Conservation (phyloP, 2,888 invertebrate species). For the Epistrophella euchroma region DNA sequence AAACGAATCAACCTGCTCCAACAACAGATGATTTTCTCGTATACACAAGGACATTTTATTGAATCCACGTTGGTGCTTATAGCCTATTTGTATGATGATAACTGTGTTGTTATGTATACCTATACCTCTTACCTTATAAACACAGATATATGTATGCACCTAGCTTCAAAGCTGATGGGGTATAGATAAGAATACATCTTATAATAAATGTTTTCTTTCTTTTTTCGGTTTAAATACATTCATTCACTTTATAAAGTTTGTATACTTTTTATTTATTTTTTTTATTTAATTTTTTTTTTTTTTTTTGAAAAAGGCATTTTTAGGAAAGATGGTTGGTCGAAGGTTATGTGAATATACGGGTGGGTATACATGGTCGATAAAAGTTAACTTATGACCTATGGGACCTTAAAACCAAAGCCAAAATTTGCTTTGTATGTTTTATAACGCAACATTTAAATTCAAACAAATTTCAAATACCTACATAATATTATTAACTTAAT, state of each 20-base stretch:
- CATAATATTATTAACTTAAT: too few relatives aligned
- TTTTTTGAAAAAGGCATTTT: background rate
- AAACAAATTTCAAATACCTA: too few relatives aligned
- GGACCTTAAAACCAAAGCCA: background rate
- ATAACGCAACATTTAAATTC: background rate
- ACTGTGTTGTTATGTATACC: constrained; percentile 3
- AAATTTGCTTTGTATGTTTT: background rate
- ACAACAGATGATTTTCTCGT: constrained; percentile 70
- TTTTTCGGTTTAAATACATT: constrained; percentile 59
- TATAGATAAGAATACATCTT: constrained; percentile 50
- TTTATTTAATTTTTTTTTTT: constrained; percentile 30
- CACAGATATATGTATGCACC: background rate
- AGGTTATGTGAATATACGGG: constrained; percentile 33
- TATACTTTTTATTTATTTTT: too few relatives aligned
- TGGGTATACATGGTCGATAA: background rate
- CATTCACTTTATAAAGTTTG: constrained; percentile 69
- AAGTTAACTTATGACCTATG: background rate
- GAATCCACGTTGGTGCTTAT: constrained; percentile 61
- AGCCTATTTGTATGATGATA: constrained; percentile 41
- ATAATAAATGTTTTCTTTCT: constrained; percentile 20
- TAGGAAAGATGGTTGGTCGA: constrained; percentile 4
- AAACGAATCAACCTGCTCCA: constrained; percentile 40
- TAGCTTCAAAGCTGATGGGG: constrained; percentile 29
- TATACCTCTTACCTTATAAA: background rate
- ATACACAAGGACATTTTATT: constrained; percentile 74